Percentiles rank a stretch among this genome's conserved stretches.
Evolutionary conservation across 2,797 vertebrate species (phyloP).

Genomic region (Vireo griseus): DNA sequence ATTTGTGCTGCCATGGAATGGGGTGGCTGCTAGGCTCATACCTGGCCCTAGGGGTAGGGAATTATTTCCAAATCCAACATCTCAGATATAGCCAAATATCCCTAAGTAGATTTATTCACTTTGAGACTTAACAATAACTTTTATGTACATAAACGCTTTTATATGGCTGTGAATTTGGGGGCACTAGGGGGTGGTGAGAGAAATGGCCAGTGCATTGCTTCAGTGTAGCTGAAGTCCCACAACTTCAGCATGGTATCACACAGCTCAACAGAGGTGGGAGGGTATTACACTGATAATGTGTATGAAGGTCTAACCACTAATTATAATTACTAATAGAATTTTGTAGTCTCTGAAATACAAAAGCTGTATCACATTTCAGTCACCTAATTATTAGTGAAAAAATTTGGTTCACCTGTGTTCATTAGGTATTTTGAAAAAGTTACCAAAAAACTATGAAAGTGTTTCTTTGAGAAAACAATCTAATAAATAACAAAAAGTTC

Average conservation of each 20-base stretch:
- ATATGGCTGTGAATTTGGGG: neutral
- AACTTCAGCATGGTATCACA: neutral
- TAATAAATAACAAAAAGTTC: neutral
- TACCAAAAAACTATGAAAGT: neutral
- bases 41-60: neutral
- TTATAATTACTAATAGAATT: neutral
- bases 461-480: neutral
- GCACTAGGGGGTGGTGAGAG: fast-evolving
- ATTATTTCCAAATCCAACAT: neutral
- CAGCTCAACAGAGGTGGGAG: neutral
- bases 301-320: neutral
- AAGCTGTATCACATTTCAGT: neutral
- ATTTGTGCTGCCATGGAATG: fast-evolving
- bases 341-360: neutral
- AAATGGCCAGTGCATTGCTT: neutral
- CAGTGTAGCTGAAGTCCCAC: neutral
- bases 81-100: neutral
- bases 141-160: neutral
- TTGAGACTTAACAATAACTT: neutral
- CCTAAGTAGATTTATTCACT: neutral
- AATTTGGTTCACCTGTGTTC: neutral
- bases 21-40: neutral
- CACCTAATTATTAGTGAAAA: neutral
- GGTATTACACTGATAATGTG: neutral
- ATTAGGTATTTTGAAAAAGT: neutral